phyloP scores from a whole-genome alignment of 2,113 vertebrate species.

The Brachypteracias leptosomus region DNA sequence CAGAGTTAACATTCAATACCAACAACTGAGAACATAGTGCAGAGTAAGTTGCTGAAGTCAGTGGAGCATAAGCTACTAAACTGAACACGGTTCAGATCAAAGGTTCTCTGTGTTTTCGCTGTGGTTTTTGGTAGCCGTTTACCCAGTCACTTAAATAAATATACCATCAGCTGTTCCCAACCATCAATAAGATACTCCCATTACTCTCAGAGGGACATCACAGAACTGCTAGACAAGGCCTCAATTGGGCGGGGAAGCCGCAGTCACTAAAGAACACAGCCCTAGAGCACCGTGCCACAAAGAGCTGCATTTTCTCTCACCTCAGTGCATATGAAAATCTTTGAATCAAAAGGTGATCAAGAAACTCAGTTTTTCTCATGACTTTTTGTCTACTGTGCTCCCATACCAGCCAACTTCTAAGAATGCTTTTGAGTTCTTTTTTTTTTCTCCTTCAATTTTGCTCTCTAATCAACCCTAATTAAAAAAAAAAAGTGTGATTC shows the following conservation, averaged over 20 bases:
- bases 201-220: fast-evolving
- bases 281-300: fast-evolving
- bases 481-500: not conserved
- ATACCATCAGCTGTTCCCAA: too few relatives aligned
- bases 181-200: not conserved
- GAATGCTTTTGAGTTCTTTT: fast-evolving
- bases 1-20: fast-evolving
- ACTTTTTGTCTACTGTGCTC: fast-evolving
- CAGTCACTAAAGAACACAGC: fast-evolving
- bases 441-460: not conserved
- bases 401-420: not conserved
- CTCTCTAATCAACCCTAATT: not conserved
- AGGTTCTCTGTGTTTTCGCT: not conserved
- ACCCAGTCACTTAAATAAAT: not conserved
- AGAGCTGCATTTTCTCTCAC: not conserved
- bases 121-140: fast-evolving
- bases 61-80: fast-evolving
- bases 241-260: not conserved
- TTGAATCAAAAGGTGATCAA: not conserved
- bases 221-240: not conserved
- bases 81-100: fast-evolving
- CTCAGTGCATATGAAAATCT: not conserved
- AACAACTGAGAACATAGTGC: fast-evolving
- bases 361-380: not conserved
- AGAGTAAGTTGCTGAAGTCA: too few relatives aligned